Percentiles rank a stretch among this genome's conserved stretches.
phyloP scores from a whole-genome alignment of 2,797 vertebrate species.

The Gorsachius magnificus region DNA sequence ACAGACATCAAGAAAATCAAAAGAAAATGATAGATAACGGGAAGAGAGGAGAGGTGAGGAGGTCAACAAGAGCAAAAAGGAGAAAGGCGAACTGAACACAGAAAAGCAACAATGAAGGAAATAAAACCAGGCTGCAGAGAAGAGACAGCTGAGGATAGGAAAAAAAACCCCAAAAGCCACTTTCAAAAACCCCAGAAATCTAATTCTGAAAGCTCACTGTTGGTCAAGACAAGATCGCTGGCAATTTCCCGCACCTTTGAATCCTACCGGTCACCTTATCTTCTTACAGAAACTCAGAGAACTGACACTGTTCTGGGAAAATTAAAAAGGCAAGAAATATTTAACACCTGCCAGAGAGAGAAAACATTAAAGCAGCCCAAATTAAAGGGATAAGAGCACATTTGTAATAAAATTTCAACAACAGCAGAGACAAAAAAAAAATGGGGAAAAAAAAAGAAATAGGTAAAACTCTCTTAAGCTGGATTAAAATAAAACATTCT shows the following conservation, averaged over 20 bases:
- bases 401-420: not conserved
- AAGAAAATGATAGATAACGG: fast-evolving
- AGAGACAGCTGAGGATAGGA: not conserved
- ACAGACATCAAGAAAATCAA: not conserved
- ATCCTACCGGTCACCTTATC: not conserved
- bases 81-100: not conserved
- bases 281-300: not conserved
- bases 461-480: not conserved
- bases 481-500: not conserved
- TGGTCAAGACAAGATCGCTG: not conserved
- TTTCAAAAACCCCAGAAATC: not conserved
- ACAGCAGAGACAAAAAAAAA: not conserved
- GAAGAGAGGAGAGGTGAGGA: not conserved
- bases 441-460: fast-evolving
- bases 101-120: not conserved
- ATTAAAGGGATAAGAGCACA: not conserved
- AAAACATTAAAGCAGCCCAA: not conserved
- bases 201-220: not conserved
- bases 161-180: not conserved
- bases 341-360: not conserved
- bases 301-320: not conserved
- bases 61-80: not conserved
- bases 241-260: not conserved
- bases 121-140: not conserved
- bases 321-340: not conserved